A percentile compares a stretch with the other conserved stretches of the same genome.
Conservation (phyloP, 1,140 invertebrate species). For the Drosophila sp. region DNA sequence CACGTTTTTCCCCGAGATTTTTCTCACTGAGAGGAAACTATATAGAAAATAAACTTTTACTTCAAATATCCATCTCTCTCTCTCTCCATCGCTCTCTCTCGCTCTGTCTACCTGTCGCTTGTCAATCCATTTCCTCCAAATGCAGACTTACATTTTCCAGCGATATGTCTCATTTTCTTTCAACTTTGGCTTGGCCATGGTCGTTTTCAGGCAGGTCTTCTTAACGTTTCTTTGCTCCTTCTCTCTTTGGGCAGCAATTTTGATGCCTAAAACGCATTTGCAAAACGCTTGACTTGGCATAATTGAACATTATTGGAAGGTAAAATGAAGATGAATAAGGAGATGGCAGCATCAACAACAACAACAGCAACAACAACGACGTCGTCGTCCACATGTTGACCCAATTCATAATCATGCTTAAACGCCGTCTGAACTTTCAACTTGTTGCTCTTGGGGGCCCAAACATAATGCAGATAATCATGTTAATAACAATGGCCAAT, state of each 20-base stretch:
- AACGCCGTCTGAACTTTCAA: slow-evolving; percentile 80
- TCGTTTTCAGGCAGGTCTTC: not conserved
- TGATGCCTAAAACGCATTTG: slow-evolving; percentile 44
- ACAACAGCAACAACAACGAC: not conserved
- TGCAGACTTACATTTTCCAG: slow-evolving; percentile 51
- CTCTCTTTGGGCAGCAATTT: slow-evolving; percentile 17
- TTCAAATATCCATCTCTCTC: slow-evolving; percentile 30
- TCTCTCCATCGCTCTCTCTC: slow-evolving; percentile 35
- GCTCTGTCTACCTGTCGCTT: slow-evolving; percentile 65
- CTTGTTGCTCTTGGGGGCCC: slow-evolving; percentile 63
- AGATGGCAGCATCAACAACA: slow-evolving; percentile 8
- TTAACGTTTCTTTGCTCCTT: not conserved
- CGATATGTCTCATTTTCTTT: slow-evolving; percentile 82
- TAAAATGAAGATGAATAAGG: slow-evolving; percentile 16
- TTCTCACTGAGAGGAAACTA: slow-evolving; percentile 18
- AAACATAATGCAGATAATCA: slow-evolving; percentile 78
- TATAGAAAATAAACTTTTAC: slow-evolving; percentile 13
- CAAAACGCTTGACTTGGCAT: slow-evolving; percentile 58
- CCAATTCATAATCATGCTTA: slow-evolving; percentile 82
- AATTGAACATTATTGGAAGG: slow-evolving; percentile 47
- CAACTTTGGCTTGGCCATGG: slow-evolving; percentile 65
- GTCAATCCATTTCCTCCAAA: slow-evolving; percentile 65
- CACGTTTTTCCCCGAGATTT: slow-evolving; percentile 70
- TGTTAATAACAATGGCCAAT: slow-evolving; percentile 81
- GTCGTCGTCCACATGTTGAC: slow-evolving; percentile 64